Base-by-base conservation (phyloP, 2,888 invertebrate species). In the Congeria kusceri region DNA sequence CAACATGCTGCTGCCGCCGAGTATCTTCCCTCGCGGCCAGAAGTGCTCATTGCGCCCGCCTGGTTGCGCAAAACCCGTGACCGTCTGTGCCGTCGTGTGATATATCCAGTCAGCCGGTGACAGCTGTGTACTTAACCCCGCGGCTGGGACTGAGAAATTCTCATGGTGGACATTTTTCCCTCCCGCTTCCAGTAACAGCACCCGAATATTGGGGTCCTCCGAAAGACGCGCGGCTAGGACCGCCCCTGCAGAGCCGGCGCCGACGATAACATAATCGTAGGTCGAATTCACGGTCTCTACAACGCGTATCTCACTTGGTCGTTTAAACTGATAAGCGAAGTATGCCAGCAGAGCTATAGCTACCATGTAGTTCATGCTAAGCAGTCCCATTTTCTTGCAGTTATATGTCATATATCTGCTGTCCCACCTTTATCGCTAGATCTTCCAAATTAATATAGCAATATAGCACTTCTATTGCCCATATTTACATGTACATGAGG, bases 11-110 rank as follows among this genome's bases (percentile, higher is more conserved):
- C 96, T 97, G 0, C 98, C 98, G 0, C 97, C 98, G 0, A 98
- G 95, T 0, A 97, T 97, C 94, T 97, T 97, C 62, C 98, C 98
- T 75, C 97, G 95, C 0, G 98, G 97, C 97, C 97, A 98, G 89
- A 96, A 96, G 91, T 97, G 97, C 57, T 97, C 95, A 88, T 96
- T 83, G 20, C 53, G 32, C 4, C 61, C 74, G 0, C 64, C 25
- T 11, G 39, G 32, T 3, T 62, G 68, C 15, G 63, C 64, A 15
- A 68, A 47, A 15, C 63, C 68, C 0, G 78, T 57, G 68, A 92
- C 88, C 75, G 89, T 89, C 86, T 94, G 94, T 0, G 94, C 92
- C 13, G 87, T 87, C 1, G 94, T 94, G 77, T 93, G 90, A 83
- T 94, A 94, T 70, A 90, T 88, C 93, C 93, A 92, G 80, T 92